phyloP scores from a whole-genome alignment of 1,140 invertebrate genomes.

The Chrysopa pallens region DNA sequence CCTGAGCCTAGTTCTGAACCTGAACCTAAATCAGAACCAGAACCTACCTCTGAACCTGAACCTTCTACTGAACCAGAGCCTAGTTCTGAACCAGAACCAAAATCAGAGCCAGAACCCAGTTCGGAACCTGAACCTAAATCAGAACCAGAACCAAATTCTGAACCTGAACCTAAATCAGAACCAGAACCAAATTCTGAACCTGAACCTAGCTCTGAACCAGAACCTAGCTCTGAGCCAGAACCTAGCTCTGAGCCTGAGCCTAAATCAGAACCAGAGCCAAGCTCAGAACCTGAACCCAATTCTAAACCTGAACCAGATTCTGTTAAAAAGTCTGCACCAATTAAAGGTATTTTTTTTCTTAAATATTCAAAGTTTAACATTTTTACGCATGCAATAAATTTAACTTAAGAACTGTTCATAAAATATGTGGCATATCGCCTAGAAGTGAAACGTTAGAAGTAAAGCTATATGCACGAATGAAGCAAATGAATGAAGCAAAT shows the following conservation, averaged over 20 bases:
- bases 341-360: neutral
- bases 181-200: constrained; percentile 19
- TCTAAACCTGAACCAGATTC: constrained; percentile 26
- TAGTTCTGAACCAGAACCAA: constrained; percentile 22
- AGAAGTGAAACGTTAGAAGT: too few species aligned
- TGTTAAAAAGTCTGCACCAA: constrained; percentile 14
- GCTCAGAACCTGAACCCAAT: constrained; percentile 21
- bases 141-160: constrained; percentile 22
- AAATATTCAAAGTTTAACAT: neutral
- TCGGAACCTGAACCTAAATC: constrained; percentile 18
- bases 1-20: constrained; percentile 20
- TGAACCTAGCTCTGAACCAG: constrained; percentile 17
- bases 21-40: constrained; percentile 17
- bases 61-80: constrained; percentile 18
- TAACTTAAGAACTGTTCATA: too few species aligned
- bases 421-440: too few species aligned
- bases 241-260: constrained; percentile 25
- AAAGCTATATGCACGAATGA: too few species aligned
- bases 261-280: constrained; percentile 16
- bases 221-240: constrained; percentile 18
- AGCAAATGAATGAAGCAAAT: too few species aligned
- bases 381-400: too few species aligned
- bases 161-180: constrained; percentile 19
- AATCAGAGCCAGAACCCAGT: constrained; percentile 18
- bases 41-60: constrained; percentile 15